Base-by-base conservation (phyloP, 2,113 vertebrate species). In the Leucopternis melanops region DNA sequence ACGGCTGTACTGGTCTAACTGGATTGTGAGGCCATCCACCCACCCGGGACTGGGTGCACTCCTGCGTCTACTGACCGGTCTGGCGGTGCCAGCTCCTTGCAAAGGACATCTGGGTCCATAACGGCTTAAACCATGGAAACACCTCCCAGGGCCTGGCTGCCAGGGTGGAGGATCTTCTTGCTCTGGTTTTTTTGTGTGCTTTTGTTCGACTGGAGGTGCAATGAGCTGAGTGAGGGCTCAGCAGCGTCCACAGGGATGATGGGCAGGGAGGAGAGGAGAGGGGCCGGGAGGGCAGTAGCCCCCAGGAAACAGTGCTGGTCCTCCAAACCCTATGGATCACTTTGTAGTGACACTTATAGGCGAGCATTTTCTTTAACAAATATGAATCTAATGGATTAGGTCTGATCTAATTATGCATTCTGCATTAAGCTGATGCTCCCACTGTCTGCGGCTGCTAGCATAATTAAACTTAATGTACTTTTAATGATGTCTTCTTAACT, bases 391-490 rank as follows among this genome's bases (percentile, higher is more conserved):
- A 97, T 96, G 94, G 96, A 97, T 98, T 97, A 96, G 91, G 82
- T 84, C 92, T 97, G 95, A 96, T 97, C 94, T 98, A 98, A 98
- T 98, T 98, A 97, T 88, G 94, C 95, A 96, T 98, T 97, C 97
- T 94, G 93, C 97, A 97, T 96, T 97, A 97, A 95, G 92, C 92
- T 1, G 5, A 65, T 82, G 95, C 85, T 96, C 92, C 97, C 81
- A 91, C 95, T 94, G 97, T 96, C 97, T 97, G 95, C 6, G 83
- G 69, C 97, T 97, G 97, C 95, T 90, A 95, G 97, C 96, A 97
- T 98, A 98, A 98, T 98, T 98, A 98, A 98, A 97, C 96, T 90
- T 98, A 98, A 98, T 98, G 97, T 95, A 95, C 96, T 98, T 98
- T 98, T 98, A 98, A 98, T 97, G 98, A 98, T 98, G 98, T 97